Evolutionary conservation across 1,140 invertebrate species (phyloP), one percentile per base, ranked within the genome.

Genomic region (Diorhabda carinulata): DNA sequence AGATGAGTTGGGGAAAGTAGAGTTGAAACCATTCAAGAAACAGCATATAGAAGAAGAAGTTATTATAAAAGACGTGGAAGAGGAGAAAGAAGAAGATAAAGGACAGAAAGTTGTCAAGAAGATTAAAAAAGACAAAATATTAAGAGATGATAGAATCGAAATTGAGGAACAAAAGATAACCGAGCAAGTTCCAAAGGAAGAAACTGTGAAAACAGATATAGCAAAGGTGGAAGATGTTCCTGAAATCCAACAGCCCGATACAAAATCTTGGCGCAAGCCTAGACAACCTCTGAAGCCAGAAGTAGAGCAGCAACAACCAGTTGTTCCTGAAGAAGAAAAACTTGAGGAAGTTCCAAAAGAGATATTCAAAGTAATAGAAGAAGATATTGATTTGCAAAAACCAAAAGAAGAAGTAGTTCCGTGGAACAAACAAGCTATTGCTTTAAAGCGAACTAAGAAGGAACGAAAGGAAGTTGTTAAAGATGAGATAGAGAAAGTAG

Each of bases 201-300:
- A 62, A 7, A 4, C 80, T 81, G 68, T 78, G 78, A 1, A 80
- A 78, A n/a, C 80, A 79, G 8, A 70, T 81, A 6, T 83, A 82
- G 63, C 80, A 25, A 87, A 86, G 84, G 87, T 81, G 44, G 82
- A 87, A 74, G 86, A 88, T 78, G 81, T n/a, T 43, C 43, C 78
- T 10, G 58, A 65, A 71, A 64, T 47, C 8, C 64, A 44, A 56
- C n/a, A 3, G 41, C 25, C n/a, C 41, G 68, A 69, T 58, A 59
- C 42, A 40, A 57, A 68, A 61, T 69, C 73, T 4, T 75, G 74
- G 74, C 70, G 70, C 58, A 75, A 67, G 75, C 70, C 65, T 59
- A 44, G 44, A 56, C 70, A 68, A 69, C 62, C 68, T 6, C 52
- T 70, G 9, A 59, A 61, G 68, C 59, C 69, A 68, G 60, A 67